Conservation (phyloP, 2,888 invertebrate genomes). For the Exephanes ischioxanthus region DNA sequence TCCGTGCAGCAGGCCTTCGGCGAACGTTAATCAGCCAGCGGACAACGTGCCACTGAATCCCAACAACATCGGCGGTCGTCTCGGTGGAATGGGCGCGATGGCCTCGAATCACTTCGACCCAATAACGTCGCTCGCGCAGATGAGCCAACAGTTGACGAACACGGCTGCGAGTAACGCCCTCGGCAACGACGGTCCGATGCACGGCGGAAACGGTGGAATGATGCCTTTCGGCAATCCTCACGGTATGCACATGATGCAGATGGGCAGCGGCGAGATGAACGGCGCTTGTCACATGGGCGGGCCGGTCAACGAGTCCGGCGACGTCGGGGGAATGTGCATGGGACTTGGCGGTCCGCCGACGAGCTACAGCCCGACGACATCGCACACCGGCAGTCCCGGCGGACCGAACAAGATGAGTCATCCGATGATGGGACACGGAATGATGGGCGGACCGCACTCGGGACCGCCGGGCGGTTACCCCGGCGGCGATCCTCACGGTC, state of each 20-base stretch:
- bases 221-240: conserved; percentile 87
- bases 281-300: conserved; percentile 83
- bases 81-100: conserved; percentile 82
- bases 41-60: conserved; percentile 90
- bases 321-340: conserved; percentile 83
- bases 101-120: conserved; percentile 93
- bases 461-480: conserved; percentile 71
- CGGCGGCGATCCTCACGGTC: conserved; percentile 83
- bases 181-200: conserved; percentile 86
- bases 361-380: conserved; percentile 82
- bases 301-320: conserved; percentile 77
- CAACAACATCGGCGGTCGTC: conserved; percentile 86
- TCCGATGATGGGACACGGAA: conserved; percentile 82
- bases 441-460: conserved; percentile 78
- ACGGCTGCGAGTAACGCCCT: conserved; percentile 88
- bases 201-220: conserved; percentile 85
- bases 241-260: conserved; percentile 84
- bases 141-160: conserved; percentile 96
- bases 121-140: conserved; percentile 96
- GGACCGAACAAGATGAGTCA: conserved; percentile 80
- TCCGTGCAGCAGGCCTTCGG: conserved; percentile 79
- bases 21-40: conserved; percentile 82
- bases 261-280: conserved; percentile 83
- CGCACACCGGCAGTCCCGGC: conserved; percentile 82
- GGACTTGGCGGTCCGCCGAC: conserved; percentile 80